These are phyloP conservation scores for Dipodomys stephensi DNA, from an alignment of 2,113 vertebrate species.

Conservation along the genomic window DNA sequence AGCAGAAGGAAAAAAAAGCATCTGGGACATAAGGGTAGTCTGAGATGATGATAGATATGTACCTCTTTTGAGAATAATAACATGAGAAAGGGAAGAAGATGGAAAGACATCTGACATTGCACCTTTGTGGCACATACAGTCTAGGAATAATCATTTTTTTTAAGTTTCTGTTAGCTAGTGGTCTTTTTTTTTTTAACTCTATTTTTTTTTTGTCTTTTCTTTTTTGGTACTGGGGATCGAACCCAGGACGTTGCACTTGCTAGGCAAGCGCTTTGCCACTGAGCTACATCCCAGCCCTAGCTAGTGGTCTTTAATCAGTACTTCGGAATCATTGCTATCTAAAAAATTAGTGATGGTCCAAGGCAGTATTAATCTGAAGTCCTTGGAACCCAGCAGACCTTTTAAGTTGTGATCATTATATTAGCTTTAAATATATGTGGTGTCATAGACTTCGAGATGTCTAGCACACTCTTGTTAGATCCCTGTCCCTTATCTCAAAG, in stretches of 20 bases:
- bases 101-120: constrained; percentile 14
- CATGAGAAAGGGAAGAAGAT: constrained; percentile 8
- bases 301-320: background rate
- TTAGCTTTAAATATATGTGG: background rate
- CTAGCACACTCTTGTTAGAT: constrained; percentile 9
- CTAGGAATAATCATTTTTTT: constrained; percentile 18
- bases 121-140: constrained; percentile 24
- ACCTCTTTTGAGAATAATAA: constrained; percentile 45
- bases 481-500: background rate
- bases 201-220: background rate
- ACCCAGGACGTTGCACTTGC: too few relatives aligned
- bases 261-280: too few relatives aligned
- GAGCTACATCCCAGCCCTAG: too few relatives aligned
- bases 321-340: constrained; percentile 31
- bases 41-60: background rate
- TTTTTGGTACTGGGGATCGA: too few relatives aligned
- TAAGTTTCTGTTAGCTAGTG: constrained; percentile 1
- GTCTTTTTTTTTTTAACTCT: too few relatives aligned
- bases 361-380: background rate
- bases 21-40: too few relatives aligned
- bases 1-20: too few relatives aligned
- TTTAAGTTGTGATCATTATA: background rate
- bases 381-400: constrained; percentile 17
- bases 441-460: background rate
- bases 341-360: constrained; percentile 15